Conservation (phyloP, 2,113 vertebrate genomes). For the Recurvirostra avosetta region DNA sequence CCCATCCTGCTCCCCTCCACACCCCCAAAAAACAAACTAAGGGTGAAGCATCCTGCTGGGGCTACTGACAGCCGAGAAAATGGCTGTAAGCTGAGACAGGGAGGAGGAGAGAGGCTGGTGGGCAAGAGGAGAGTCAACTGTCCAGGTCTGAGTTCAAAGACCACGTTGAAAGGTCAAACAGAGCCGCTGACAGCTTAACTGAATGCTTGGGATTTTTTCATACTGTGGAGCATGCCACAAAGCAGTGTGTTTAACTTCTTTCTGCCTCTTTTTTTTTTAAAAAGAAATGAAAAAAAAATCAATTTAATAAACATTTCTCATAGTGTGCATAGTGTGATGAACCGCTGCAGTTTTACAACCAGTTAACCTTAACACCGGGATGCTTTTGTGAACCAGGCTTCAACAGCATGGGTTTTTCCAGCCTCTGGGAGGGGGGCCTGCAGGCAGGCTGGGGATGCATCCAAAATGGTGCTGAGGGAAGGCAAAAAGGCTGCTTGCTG, state of each 20-base stretch:
- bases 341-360: conserved; percentile 39
- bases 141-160: conserved; percentile 32
- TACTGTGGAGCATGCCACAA: conserved; percentile 66
- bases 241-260: conserved; percentile 62
- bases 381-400: conserved; percentile 53
- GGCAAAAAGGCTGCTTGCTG: not conserved
- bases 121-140: not conserved
- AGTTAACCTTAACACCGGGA: conserved; percentile 44
- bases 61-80: not conserved
- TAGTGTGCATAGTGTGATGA: conserved; percentile 60
- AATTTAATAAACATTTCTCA: conserved; percentile 68
- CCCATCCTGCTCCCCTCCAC: not conserved
- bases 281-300: conserved; percentile 36
- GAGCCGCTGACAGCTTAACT: conserved; percentile 56
- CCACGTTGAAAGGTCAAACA: conserved; percentile 22
- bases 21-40: not conserved
- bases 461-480: not conserved
- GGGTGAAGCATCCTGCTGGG: not conserved
- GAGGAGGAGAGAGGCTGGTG: not conserved
- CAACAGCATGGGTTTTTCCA: conserved; percentile 1
- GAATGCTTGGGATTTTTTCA: conserved; percentile 60
- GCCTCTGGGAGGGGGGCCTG: conserved; percentile 5
- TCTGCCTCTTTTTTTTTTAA: conserved; percentile 28
- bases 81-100: not conserved
- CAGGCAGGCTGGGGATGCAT: not conserved